These are phyloP conservation scores for Episyrphus balteatus DNA, from an alignment of 1,140 invertebrate species.

Conservation along the genomic window DNA sequence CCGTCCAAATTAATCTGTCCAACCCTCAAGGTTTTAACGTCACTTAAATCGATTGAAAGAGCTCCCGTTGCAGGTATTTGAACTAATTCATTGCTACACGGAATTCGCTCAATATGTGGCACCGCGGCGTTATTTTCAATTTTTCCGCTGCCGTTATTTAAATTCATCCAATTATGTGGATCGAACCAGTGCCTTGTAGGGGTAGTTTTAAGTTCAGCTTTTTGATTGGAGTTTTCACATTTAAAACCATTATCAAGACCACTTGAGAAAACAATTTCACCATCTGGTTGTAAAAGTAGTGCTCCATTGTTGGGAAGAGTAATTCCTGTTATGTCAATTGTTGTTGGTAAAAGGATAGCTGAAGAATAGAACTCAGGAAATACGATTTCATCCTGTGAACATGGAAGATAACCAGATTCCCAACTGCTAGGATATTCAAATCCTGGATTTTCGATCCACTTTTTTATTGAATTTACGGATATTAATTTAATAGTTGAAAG, in stretches of 20 bases:
- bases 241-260: not conserved
- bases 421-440: constrained; percentile 16
- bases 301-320: constrained; percentile 21
- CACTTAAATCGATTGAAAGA: constrained; percentile 23
- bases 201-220: constrained; percentile 16
- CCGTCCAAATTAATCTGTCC: constrained; percentile 27
- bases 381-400: constrained; percentile 16
- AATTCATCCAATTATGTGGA: constrained; percentile 17
- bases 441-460: constrained; percentile 13
- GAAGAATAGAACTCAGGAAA: constrained; percentile 25
- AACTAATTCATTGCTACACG: constrained; percentile 28
- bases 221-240: constrained; percentile 12
- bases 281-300: constrained; percentile 18
- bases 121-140: constrained; percentile 1
- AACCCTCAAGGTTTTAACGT: constrained; percentile 18
- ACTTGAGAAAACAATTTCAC: constrained; percentile 14
- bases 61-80: constrained; percentile 17
- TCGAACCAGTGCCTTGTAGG: constrained; percentile 28
- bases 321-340: constrained; percentile 16
- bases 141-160: not conserved
- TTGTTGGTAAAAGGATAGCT: constrained; percentile 18
- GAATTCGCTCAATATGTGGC: constrained; percentile 25
- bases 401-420: constrained; percentile 21
- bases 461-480: constrained; percentile 15
- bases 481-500: constrained; percentile 18